Percentiles rank a stretch among this genome's conserved stretches.
Conservation (phyloP, 2,113 vertebrate genomes). For the Rhinolophus sinicus region DNA sequence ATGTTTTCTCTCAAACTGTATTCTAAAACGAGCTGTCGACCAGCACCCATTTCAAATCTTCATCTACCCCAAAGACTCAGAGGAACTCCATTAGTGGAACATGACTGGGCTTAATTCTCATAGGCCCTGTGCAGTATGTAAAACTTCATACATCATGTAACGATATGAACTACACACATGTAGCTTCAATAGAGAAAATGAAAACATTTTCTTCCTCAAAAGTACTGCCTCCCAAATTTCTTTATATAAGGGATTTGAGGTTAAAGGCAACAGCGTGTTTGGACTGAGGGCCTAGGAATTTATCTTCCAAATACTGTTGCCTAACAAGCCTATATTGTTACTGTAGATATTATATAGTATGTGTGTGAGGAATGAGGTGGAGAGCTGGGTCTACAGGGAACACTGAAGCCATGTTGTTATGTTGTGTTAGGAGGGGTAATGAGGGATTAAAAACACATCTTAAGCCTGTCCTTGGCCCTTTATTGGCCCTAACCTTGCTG, state of each 20-base stretch:
- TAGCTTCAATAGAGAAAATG: neutral
- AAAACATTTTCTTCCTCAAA: neutral
- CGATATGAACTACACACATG: neutral
- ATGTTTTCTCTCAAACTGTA: neutral
- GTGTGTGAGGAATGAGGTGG: fast-evolving
- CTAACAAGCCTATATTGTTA: neutral
- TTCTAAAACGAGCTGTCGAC: neutral
- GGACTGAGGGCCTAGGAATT: neutral
- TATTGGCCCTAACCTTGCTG: neutral
- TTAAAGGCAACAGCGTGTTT: neutral
- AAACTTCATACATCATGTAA: neutral
- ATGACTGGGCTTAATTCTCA: neutral
- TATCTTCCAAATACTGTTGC: neutral
- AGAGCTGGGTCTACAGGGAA: neutral
- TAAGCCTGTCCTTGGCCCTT: neutral
- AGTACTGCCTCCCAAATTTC: neutral
- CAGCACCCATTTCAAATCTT: neutral
- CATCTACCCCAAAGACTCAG: neutral
- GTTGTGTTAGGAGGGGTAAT: neutral
- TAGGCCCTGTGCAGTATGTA: neutral
- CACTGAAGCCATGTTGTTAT: neutral
- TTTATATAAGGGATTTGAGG: neutral
- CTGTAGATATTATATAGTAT: neutral
- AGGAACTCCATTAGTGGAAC: neutral
- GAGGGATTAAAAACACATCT: neutral